These are phyloP conservation scores for Nephrotoma guestfalica DNA, from an alignment of 2,888 invertebrate species.

Conservation along the genomic window DNA sequence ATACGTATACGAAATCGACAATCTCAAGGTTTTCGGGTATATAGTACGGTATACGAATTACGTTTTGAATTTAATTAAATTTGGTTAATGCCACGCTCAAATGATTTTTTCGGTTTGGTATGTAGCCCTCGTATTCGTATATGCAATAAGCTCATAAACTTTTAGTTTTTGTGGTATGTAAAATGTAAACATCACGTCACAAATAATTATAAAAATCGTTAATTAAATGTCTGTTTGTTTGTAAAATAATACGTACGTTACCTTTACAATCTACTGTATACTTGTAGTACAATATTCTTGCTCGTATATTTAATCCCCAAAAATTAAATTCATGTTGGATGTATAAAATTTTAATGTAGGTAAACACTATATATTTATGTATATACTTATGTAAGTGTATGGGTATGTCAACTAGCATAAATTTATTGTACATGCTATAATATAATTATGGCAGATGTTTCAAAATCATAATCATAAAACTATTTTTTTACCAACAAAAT, in stretches of 20 bases:
- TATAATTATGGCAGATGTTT: not conserved
- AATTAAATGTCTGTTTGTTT: not conserved
- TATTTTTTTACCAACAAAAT: not conserved
- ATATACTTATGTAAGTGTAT: not conserved
- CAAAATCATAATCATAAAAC: not conserved
- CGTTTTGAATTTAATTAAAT: not conserved
- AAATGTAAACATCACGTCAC: not conserved
- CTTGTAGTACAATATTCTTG: not conserved
- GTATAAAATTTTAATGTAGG: not conserved
- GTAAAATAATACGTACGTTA: not conserved
- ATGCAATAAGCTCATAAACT: not conserved
- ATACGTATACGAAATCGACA: not conserved
- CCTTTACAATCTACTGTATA: not conserved
- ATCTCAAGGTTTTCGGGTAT: not conserved
- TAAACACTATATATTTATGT: not conserved
- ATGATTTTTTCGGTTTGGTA: not conserved
- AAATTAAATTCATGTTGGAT: not conserved
- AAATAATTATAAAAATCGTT: not conserved
- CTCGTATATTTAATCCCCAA: not conserved
- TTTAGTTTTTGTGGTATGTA: not conserved
- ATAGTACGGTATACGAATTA: not conserved
- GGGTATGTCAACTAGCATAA: not conserved
- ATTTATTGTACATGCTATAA: not conserved
- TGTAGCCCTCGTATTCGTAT: not conserved
- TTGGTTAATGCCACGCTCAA: not conserved